phyloP scores from a whole-genome alignment of 2,113 vertebrate species.

The Trogon melanurus region DNA sequence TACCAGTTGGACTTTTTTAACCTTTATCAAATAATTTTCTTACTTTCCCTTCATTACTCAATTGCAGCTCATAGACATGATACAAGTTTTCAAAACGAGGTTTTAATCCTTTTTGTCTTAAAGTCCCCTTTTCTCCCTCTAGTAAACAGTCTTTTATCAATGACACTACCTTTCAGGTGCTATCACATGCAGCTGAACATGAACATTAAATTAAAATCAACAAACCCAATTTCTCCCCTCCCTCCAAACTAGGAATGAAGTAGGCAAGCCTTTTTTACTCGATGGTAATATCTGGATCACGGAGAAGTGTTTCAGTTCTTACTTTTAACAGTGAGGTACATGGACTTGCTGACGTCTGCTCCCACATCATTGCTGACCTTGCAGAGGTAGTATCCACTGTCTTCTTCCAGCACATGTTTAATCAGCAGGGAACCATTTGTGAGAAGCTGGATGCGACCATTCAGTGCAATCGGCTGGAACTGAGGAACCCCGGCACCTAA shows the following conservation, averaged over 20 bases:
- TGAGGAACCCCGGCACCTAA: constrained; percentile 95
- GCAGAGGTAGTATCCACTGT: constrained; percentile 99
- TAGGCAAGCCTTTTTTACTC: constrained; percentile 23
- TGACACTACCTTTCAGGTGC: not conserved
- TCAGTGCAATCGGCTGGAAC: constrained; percentile 95
- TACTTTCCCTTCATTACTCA: not conserved
- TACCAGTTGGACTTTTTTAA: not conserved
- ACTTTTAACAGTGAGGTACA: constrained; percentile 99
- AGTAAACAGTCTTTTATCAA: not conserved
- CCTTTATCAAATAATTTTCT: not conserved
- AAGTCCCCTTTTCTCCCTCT: not conserved
- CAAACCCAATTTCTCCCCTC: not conserved
- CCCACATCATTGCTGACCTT: constrained; percentile 99
- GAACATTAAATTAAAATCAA: not conserved
- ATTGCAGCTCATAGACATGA: not conserved
- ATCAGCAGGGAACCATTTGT: constrained; percentile 95
- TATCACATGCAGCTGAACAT: not conserved
- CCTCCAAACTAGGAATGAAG: not conserved
- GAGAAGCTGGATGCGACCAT: constrained; percentile 93
- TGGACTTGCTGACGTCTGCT: constrained; percentile 99
- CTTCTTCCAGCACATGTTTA: constrained; percentile 97
- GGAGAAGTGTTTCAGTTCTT: constrained; percentile 80
- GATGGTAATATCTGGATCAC: constrained; percentile 45
- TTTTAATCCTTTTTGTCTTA: not conserved
- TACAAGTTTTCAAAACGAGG: not conserved